Evolutionary conservation across 2,888 invertebrate genomes (phyloP).

Genomic region (Lasioglossum zephyrum): DNA sequence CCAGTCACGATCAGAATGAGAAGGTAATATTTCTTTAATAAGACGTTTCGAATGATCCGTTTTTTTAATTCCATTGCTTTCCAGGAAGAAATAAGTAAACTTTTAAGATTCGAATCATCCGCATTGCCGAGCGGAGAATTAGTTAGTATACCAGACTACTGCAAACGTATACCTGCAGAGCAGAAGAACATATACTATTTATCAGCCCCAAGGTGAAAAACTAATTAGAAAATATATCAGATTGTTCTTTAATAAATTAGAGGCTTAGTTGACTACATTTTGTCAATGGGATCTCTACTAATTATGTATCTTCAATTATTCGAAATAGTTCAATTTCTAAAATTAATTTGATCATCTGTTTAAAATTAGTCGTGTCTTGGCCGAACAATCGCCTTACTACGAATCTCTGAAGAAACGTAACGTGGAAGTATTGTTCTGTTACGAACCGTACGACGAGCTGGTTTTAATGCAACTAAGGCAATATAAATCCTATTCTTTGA

Average conservation of each 20-base stretch:
- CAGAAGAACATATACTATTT: constrained; percentile 96
- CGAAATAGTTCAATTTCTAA: neutral
- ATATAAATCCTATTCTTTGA: constrained; percentile 90
- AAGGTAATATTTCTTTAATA: constrained; percentile 87
- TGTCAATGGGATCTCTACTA: too few species aligned
- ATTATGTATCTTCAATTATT: neutral
- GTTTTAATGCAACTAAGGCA: constrained; percentile 95
- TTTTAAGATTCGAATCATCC: constrained; percentile 97
- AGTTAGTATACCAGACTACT: constrained; percentile 93
- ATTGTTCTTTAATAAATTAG: too few species aligned
- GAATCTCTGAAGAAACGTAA: constrained; percentile 95
- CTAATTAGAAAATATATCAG: neutral
- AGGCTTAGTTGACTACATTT: too few species aligned
- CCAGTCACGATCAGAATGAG: constrained; percentile 91
- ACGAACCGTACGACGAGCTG: constrained; percentile 98
- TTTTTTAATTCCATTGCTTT: constrained; percentile 48
- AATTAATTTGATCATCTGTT: constrained; percentile 60
- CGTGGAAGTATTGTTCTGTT: constrained; percentile 97
- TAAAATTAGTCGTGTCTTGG: constrained; percentile 91
- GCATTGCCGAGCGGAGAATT: constrained; percentile 89
- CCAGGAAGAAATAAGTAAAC: constrained; percentile 95
- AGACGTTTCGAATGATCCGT: neutral
- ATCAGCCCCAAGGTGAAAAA: constrained; percentile 93
- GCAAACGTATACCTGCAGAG: constrained; percentile 90
- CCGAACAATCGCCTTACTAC: constrained; percentile 97